Evolutionary conservation across 2,797 vertebrate species (phyloP).

Genomic region (Girardinus metallicus): DNA sequence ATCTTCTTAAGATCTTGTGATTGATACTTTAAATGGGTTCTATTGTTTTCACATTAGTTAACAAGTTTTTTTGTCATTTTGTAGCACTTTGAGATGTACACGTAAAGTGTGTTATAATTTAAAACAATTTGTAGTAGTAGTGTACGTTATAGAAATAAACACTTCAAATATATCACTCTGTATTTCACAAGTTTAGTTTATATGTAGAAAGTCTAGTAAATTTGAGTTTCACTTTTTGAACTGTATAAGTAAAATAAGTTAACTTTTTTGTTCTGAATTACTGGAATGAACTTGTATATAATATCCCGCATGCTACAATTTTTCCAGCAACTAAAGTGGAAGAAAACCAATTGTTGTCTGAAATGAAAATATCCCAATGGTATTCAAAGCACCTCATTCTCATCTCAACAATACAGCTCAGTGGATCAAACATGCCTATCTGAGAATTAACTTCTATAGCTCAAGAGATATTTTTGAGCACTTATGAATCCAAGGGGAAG

Average conservation of each 20-base stretch:
- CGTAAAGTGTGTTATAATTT: no score
- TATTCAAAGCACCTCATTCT: slow-evolving; percentile 50
- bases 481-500: slow-evolving; percentile 67
- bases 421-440: slow-evolving; percentile 63
- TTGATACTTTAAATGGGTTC: no score
- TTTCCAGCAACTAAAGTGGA: slow-evolving; percentile 28
- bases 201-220: background rate
- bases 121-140: no score
- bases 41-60: no score
- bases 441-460: slow-evolving; percentile 51
- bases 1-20: no score
- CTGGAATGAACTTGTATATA: background rate
- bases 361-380: slow-evolving; percentile 44
- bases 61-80: no score
- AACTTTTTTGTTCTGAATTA: background rate
- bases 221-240: background rate
- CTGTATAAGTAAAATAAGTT: background rate
- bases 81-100: no score
- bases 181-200: background rate
- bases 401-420: slow-evolving; percentile 61
- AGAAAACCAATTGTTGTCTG: slow-evolving; percentile 49
- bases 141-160: background rate
- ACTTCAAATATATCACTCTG: background rate
- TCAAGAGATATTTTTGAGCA: slow-evolving; percentile 58
- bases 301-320: slow-evolving; percentile 27